Evolutionary conservation across 2,888 invertebrate genomes (phyloP), one percentile per base, ranked within the genome.

Genomic region (Apantesis nais): DNA sequence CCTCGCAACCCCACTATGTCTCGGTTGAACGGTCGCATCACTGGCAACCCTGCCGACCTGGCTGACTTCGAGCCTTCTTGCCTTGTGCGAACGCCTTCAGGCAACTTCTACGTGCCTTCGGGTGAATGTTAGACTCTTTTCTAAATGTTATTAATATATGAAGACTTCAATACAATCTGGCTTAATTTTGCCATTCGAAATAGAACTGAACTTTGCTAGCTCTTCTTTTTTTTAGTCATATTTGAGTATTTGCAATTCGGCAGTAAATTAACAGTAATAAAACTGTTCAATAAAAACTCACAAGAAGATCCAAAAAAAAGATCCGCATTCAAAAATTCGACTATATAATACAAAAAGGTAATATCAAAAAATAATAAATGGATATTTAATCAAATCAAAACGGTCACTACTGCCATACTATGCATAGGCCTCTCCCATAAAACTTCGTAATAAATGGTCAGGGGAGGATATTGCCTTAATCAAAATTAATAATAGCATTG

Each of bases 51-150:
- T 83, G 97, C 96, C 84, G 97, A 97, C 90, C 95, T 97, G 82
- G 96, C 95, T 83, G 98, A 98, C 93, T 98, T 98, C 93, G 98
- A 98, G 93, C 98, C 98, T 84, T 97, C 98, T 90, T 98, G 98
- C 92, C 96, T 98, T 88, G 98, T 98, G 87, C 96, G 98, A 92
- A 98, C 98, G 81, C 98, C 98, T 83, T 98, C 98, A 83, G 98
- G 98, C 91, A 98, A 98, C 95, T 98, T 98, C 91, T 98, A 98
- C 96, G 98, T 98, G 96, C 98, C 98, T 92, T 97, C 98, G 96
- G 97, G 97, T 95, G 83, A 85, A 85, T 83, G 88, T 86, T 82
- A 81, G 85, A 83, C 78, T 77, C 78, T 77, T 83, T 85, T 78
- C 71, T 74, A 70, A n/a, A 66, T 52, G 22, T 61, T 29, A 41